phyloP scores from a whole-genome alignment of 2,113 vertebrate species.

The Strix aluco region DNA sequence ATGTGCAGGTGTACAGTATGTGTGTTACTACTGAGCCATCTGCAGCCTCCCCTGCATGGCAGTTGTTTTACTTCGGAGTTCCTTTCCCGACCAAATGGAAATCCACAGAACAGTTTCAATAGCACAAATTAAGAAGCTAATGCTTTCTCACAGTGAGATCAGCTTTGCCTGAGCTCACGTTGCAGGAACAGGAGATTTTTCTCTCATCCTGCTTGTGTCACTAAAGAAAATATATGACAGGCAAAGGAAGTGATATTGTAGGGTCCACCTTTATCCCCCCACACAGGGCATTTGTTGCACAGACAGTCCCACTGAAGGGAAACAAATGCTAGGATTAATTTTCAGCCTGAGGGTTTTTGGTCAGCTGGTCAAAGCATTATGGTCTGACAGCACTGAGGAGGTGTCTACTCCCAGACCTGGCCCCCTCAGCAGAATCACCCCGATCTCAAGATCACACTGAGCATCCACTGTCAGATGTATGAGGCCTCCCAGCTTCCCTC shows the following conservation, averaged over 20 bases:
- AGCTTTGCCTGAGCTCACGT: conserved; percentile 43
- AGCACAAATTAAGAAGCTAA: conserved; percentile 51
- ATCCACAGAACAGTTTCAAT: conserved; percentile 27
- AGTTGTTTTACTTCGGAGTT: conserved; percentile 6
- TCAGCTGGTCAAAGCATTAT: background rate
- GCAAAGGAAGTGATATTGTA: background rate
- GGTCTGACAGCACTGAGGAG: background rate
- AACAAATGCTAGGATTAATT: background rate
- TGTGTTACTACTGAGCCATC: conserved; percentile 50
- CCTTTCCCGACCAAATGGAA: conserved; percentile 58
- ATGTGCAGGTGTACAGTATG: conserved; percentile 42
- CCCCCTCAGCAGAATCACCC: background rate
- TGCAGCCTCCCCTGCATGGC: conserved; percentile 14
- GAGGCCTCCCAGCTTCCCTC: background rate
- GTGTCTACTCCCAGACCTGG: background rate
- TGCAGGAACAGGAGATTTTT: conserved; percentile 50
- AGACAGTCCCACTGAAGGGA: background rate
- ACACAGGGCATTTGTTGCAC: background rate
- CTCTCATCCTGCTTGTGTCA: background rate
- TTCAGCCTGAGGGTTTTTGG: background rate
- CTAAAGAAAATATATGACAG: background rate
- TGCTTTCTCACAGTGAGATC: conserved; percentile 55
- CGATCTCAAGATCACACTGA: background rate
- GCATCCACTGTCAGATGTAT: background rate
- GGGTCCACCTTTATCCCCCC: background rate